These are phyloP conservation scores for Odontamblyopus rebecca DNA, from an alignment of 2,797 vertebrate genomes.

Conservation along the genomic window DNA sequence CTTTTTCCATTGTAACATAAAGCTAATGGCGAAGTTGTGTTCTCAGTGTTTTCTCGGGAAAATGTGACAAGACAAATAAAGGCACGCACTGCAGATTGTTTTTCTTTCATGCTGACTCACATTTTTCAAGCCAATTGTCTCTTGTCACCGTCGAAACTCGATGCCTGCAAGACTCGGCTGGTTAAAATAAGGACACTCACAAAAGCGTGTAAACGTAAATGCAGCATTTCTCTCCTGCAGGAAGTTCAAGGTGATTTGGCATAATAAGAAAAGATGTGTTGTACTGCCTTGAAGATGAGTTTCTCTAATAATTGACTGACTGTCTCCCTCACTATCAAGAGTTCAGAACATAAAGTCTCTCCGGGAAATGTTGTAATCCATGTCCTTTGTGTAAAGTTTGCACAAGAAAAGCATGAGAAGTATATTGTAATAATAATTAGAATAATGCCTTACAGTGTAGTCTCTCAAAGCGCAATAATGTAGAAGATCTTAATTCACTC, in stretches of 20 bases:
- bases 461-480: too few relatives aligned
- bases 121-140: conserved; percentile 38
- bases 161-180: background rate
- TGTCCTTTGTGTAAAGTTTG: too few relatives aligned
- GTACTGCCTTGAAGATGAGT: too few relatives aligned
- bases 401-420: too few relatives aligned
- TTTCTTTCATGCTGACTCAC: conserved; percentile 22
- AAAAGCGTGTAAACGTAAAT: background rate
- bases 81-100: conserved; percentile 18
- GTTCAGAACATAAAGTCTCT: too few relatives aligned
- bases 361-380: too few relatives aligned
- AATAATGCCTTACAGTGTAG: too few relatives aligned
- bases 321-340: too few relatives aligned
- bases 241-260: background rate
- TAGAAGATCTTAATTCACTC: too few relatives aligned
- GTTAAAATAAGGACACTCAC: conserved; percentile 3
- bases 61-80: conserved; percentile 17
- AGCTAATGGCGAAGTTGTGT: conserved; percentile 1
- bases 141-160: conserved; percentile 16
- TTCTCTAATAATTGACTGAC: too few relatives aligned
- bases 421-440: too few relatives aligned
- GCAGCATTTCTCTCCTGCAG: background rate
- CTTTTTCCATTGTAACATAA: background rate
- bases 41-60: background rate
- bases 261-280: too few relatives aligned